A percentile compares a stretch with the other conserved stretches of the same genome.
Evolutionary conservation across 2,888 invertebrate species (phyloP).

Genomic region (Drosophila pegasa): DNA sequence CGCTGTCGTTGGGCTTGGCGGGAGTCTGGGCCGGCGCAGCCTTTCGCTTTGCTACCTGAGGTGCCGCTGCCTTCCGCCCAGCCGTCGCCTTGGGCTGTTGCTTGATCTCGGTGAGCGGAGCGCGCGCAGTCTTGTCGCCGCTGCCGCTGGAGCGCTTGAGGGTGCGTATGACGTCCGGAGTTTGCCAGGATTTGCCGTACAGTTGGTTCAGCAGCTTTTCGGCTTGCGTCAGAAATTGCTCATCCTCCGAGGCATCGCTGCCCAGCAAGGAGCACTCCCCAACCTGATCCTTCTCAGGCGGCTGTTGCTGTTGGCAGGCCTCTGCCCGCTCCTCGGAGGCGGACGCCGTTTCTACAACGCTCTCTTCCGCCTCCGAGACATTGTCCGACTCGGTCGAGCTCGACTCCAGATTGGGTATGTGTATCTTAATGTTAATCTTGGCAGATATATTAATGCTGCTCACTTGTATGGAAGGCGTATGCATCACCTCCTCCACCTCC

Average conservation of each 20-base stretch:
- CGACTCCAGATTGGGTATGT: constrained; percentile 69
- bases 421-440: constrained; percentile 84
- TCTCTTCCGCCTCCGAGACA: constrained; percentile 34
- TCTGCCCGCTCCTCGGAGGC: constrained; percentile 10
- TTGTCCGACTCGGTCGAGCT: constrained; percentile 46
- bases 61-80: constrained; percentile 15
- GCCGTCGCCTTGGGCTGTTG: constrained; percentile 34
- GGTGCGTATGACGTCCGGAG: constrained; percentile 82
- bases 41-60: constrained; percentile 34
- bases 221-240: constrained; percentile 73
- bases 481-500: background rate
- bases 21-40: background rate
- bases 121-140: constrained; percentile 29
- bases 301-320: background rate
- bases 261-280: constrained; percentile 29
- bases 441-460: constrained; percentile 83
- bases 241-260: constrained; percentile 52
- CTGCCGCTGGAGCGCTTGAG: constrained; percentile 70
- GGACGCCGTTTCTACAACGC: background rate
- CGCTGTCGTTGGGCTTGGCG: constrained; percentile 65
- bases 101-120: constrained; percentile 31
- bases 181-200: constrained; percentile 84
- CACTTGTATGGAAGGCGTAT: constrained; percentile 67
- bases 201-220: constrained; percentile 80
- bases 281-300: constrained; percentile 8